Percentiles rank a stretch among this genome's conserved stretches.
Conservation (phyloP, 2,888 invertebrate genomes). For the Drosophila affinis region DNA sequence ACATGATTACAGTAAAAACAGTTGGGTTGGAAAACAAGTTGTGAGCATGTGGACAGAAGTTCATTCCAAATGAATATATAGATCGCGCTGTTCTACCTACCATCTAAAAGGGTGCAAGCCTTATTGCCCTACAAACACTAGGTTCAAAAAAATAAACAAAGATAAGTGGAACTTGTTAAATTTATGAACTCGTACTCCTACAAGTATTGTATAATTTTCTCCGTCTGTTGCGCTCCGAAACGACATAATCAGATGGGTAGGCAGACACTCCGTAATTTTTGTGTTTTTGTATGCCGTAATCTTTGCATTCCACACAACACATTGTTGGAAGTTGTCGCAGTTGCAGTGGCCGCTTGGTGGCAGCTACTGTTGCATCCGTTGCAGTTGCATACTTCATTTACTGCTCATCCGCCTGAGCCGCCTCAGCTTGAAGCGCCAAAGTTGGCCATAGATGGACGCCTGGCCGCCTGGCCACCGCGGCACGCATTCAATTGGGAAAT, state of each 20-base stretch:
- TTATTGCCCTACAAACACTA: too few species aligned
- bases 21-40: too few species aligned
- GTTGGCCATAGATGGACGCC: constrained; percentile 24
- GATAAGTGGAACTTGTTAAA: neutral
- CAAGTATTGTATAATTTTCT: neutral
- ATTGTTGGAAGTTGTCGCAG: neutral
- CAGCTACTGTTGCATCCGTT: neutral
- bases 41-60: too few species aligned
- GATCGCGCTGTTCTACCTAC: neutral
- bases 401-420: constrained; percentile 10
- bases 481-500: constrained; percentile 59
- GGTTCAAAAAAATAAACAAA: neutral
- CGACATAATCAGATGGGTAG: neutral
- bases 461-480: constrained; percentile 14
- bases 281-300: constrained; percentile 18
- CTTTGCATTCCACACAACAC: constrained; percentile 1
- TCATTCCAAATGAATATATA: neutral
- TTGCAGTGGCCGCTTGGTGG: too few species aligned
- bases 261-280: neutral
- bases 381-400: constrained; percentile 19
- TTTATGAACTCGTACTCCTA: neutral
- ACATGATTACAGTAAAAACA: too few species aligned
- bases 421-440: neutral
- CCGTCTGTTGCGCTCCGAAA: neutral
- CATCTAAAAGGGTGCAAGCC: neutral